Base-by-base conservation (phyloP, 2,888 invertebrate genomes). In the Vesta saturnalis region DNA sequence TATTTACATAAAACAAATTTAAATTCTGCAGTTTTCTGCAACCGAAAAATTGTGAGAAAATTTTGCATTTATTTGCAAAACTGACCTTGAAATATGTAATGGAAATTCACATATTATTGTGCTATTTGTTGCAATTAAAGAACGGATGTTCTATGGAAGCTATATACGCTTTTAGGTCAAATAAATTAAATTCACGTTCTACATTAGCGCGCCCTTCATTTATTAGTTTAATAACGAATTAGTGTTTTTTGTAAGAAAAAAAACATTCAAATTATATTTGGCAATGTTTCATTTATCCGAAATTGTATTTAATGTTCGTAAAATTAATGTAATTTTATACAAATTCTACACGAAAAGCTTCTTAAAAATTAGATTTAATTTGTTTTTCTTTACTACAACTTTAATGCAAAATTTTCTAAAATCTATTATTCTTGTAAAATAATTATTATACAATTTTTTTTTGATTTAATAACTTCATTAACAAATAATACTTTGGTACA, bases 151-250 rank as follows among this genome's bases (percentile, higher is more conserved):
- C 52, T 19, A 52, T 52, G 19, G n/a, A 52, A 52, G 19, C 52
- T 52, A 52, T 19, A 52, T 52, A 52, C 52, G 19, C 21, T 52
- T 52, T 52, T 52, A 52, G 52, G 52, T 52, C 52, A 52, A 52
- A 52, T 19, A 18, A 52, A 52, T 52, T 52, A 52, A 49, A 49
- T 49, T 14, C 15, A 18, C 18, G 18, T 49, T 49, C 15, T 14
- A 21, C 18, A n/a, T 19, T n/a, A 6, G 19, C 49, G 52, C 52
- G 52, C 52, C 52, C 52, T 19, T 49, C 52, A 52, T 52, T 52
- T 52, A 52, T 19, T 19, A 21, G 10, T 19, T 52, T 52, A 52
- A 16, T 19, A 52, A 52, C 19, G 5, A 52, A 52, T 21, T 19
- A 52, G 19, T 10, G 4, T 5, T 19, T 6, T 39, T 39, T 39